Evolutionary conservation across 2,888 invertebrate genomes (phyloP), one percentile per base, ranked within the genome.

Genomic region (Diadegma fenestrale): DNA sequence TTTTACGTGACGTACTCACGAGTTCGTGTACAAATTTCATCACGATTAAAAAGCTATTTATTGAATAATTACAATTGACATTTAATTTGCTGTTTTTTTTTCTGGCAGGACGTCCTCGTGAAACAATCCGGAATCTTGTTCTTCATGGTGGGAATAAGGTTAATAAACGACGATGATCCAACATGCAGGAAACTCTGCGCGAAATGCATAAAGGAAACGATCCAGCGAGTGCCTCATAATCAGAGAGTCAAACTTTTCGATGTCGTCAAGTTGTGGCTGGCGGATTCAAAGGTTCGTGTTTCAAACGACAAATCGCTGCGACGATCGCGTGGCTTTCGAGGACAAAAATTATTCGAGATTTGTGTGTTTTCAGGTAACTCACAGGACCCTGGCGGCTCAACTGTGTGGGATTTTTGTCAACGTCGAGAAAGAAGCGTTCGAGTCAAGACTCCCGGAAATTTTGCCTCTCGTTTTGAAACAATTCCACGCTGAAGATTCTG

Each of bases 91-190:
- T 26, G 17, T 48, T 10, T 66, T 54, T 10, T 5, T n/a, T 43
- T 69, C 14, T n/a, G n/a, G 45, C 45, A 97, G 97, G 94, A 94
- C 37, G 94, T 95, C 61, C 92, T 98, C 26, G 94, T 94, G 1
- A 94, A 95, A 58, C 95, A 96, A 86, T 95, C 96, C 2, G 96
- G 96, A 19, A 95, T 97, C 37, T 95, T 99, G 22, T 96, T 98
- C 76, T 93, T 98, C 0, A 96, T 97, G 0, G 94, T 99, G 33
- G 96, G 97, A 12, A 96, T 96, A 0, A 95, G 97, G 71, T 95
- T 99, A 91, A 95, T 98, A 12, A 98, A 98, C 92, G 99, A 99
- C 89, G 96, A 96, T 4, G 96, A 97, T 48, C 95, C 97, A 0
- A 95, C 95, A 14, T 98, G 98, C 89, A 95, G 97, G 30, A 97